These are phyloP conservation scores for Bagarius yarrelli DNA, from an alignment of 2,113 vertebrate genomes.

Conservation along the genomic window DNA sequence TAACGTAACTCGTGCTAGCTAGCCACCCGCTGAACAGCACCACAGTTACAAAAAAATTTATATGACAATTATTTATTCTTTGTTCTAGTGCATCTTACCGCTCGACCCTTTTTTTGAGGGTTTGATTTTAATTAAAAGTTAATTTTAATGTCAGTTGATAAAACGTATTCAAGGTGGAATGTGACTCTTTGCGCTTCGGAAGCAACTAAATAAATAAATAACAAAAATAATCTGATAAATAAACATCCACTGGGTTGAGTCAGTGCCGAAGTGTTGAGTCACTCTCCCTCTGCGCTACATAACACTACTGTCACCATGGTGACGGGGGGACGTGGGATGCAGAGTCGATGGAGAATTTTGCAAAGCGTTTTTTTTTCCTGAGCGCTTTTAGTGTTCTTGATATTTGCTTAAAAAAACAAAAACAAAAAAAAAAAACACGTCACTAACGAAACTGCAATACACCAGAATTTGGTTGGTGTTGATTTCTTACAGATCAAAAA, in stretches of 20 bases:
- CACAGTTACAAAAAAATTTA: not conserved
- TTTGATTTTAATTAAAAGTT: too few relatives aligned
- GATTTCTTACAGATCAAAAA: too few relatives aligned
- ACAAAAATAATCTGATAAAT: not conserved
- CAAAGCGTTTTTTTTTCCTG: not conserved
- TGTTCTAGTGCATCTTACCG: too few relatives aligned
- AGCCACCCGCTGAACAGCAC: not conserved
- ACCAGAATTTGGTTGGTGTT: too few relatives aligned
- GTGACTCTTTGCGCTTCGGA: too few relatives aligned
- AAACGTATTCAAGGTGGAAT: not conserved
- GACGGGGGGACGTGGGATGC: slow-evolving; percentile 35
- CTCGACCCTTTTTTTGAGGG: too few relatives aligned
- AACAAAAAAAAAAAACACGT: too few relatives aligned
- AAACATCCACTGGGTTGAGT: slow-evolving; percentile 3
- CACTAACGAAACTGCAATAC: too few relatives aligned
- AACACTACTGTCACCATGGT: slow-evolving; percentile 46
- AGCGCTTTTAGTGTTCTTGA: too few relatives aligned
- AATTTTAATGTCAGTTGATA: too few relatives aligned
- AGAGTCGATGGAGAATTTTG: slow-evolving; percentile 23
- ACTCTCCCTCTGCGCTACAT: slow-evolving; percentile 31
- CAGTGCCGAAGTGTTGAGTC: slow-evolving; percentile 35
- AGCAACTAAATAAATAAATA: not conserved
- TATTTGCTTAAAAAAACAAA: too few relatives aligned
- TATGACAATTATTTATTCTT: too few relatives aligned
- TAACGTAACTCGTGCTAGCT: not conserved